phyloP scores from a whole-genome alignment of 2,113 vertebrate species.

The Odontesthes bonariensis region DNA sequence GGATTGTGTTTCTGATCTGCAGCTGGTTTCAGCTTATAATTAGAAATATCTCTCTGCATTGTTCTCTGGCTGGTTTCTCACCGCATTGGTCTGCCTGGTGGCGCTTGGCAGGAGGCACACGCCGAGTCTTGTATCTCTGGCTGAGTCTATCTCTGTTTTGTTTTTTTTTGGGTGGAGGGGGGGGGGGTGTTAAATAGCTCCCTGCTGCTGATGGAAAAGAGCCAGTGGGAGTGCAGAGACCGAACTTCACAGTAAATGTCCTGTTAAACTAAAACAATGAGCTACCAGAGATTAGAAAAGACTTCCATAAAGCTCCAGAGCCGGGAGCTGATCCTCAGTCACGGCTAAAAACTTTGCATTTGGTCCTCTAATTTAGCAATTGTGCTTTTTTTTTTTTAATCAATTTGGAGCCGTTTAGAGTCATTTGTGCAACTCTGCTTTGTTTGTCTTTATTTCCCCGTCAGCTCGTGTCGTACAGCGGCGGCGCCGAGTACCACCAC shows the following conservation, averaged over 20 bases:
- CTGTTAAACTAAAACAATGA: slow-evolving; percentile 20
- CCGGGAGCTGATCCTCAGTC: not conserved
- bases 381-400: not conserved
- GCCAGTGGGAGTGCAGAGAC: not conserved
- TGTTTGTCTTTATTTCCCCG: not conserved
- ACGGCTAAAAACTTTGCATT: not conserved
- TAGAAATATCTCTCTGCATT: slow-evolving; percentile 1
- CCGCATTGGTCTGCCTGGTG: not conserved
- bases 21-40: slow-evolving; percentile 8
- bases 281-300: not conserved
- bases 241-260: not conserved
- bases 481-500: slow-evolving; percentile 81
- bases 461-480: slow-evolving; percentile 86
- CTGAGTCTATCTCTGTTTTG: not conserved
- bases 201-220: slow-evolving; percentile 12
- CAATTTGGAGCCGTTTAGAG: not conserved
- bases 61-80: slow-evolving; percentile 5
- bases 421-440: not conserved
- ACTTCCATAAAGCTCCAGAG: not conserved
- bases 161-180: not conserved
- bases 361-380: not conserved
- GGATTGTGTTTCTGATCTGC: not conserved
- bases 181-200: not conserved
- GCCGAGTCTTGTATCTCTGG: no score
- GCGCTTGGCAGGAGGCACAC: not conserved